Conservation (phyloP, 2,113 vertebrate species). For the Puffinus mauretanicus region DNA sequence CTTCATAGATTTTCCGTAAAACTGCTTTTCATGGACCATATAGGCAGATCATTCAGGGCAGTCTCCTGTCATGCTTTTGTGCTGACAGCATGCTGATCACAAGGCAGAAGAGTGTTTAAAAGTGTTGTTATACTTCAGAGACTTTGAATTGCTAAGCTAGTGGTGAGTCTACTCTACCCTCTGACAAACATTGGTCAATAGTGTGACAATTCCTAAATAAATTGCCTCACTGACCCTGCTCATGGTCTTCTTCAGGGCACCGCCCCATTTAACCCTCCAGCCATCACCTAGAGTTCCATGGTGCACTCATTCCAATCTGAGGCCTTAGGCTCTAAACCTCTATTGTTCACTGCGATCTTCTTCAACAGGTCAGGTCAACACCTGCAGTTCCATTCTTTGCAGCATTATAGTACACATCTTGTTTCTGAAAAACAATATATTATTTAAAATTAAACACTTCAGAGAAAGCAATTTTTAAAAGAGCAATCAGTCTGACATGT, state of each 20-base stretch:
- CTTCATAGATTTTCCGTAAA: background rate
- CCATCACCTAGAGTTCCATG: background rate
- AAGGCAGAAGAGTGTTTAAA: background rate
- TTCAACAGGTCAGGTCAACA: conserved; percentile 48
- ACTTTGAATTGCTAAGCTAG: background rate
- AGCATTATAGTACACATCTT: background rate
- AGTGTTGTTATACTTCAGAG: background rate
- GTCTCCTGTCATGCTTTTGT: background rate
- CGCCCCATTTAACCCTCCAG: background rate
- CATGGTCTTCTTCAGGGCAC: background rate
- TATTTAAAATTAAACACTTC: background rate
- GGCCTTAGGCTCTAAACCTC: background rate
- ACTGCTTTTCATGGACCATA: rapidly evolving
- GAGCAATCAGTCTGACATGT: background rate
- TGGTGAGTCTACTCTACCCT: background rate
- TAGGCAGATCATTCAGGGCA: background rate
- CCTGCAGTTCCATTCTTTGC: conserved; percentile 7
- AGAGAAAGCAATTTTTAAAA: background rate
- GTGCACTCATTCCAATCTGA: rapidly evolving
- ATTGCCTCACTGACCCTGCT: background rate
- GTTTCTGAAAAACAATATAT: background rate
- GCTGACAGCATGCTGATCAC: background rate
- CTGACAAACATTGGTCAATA: rapidly evolving
- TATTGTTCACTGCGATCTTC: background rate
- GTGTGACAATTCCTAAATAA: background rate